These are phyloP conservation scores for Setipinna tenuifilis DNA, from an alignment of 2,797 vertebrate genomes.

Conservation along the genomic window DNA sequence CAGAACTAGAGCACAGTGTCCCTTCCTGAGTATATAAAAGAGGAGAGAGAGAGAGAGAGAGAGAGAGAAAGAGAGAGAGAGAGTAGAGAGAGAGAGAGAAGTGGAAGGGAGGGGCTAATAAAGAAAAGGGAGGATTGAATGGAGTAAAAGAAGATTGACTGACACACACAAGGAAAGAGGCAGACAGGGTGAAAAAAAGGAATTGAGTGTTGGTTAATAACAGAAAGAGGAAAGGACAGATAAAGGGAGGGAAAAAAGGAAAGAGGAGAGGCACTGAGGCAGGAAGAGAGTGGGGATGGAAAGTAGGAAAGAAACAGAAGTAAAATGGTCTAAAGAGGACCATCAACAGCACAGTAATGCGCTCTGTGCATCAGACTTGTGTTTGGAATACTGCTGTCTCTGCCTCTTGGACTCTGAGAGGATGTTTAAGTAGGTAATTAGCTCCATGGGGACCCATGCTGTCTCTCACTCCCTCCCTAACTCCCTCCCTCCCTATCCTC, in stretches of 20 bases:
- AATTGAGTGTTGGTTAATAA: too few relatives aligned
- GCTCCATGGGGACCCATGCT: slow-evolving; percentile 30
- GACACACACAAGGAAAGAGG: too few relatives aligned
- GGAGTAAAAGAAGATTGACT: too few relatives aligned
- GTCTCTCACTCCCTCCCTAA: background rate
- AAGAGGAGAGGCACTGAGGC: background rate
- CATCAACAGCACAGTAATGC: background rate
- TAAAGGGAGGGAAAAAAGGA: too few relatives aligned
- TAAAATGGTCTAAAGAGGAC: background rate
- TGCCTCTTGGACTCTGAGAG: slow-evolving; percentile 2
- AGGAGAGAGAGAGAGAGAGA: background rate
- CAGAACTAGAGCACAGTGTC: slow-evolving; percentile 6
- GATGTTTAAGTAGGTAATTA: slow-evolving; percentile 40
- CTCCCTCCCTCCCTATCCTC: background rate
- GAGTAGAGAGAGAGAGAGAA: background rate
- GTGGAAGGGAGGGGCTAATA: too few relatives aligned
- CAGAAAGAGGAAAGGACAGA: too few relatives aligned
- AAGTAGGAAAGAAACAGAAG: background rate
- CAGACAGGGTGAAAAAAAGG: too few relatives aligned
- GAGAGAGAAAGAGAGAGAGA: background rate
- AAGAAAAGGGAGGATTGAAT: too few relatives aligned
- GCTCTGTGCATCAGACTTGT: background rate
- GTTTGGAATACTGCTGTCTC: background rate
- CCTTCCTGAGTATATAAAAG: background rate
- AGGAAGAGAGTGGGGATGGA: background rate